Evolutionary conservation across 2,797 vertebrate species (phyloP).

Genomic region (Catamblyrhynchus diadema): DNA sequence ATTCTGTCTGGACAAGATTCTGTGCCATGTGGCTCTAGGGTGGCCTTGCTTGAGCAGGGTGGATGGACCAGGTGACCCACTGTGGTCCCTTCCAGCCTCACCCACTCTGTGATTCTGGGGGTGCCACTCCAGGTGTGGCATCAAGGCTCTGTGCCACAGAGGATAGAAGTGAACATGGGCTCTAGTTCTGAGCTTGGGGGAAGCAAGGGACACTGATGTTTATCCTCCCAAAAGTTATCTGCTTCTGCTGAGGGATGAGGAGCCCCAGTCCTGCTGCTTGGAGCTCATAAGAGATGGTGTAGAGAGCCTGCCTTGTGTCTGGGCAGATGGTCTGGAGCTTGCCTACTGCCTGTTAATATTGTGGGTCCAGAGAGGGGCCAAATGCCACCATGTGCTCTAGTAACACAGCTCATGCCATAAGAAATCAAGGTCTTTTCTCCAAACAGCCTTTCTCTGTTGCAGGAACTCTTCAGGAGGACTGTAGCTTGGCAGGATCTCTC

Average conservation of each 20-base stretch:
- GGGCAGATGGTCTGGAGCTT: background rate
- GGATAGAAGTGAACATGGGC: background rate
- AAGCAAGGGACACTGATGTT: background rate
- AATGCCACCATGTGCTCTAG: background rate
- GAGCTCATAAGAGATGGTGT: background rate
- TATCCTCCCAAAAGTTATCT: background rate
- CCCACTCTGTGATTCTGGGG: background rate
- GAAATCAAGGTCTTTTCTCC: background rate
- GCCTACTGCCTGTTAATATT: background rate
- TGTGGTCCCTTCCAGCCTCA: background rate
- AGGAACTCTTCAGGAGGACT: background rate
- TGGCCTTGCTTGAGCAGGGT: background rate
- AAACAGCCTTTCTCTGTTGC: background rate
- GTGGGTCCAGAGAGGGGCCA: background rate
- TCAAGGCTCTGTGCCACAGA: background rate
- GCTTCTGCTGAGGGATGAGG: background rate
- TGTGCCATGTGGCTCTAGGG: background rate
- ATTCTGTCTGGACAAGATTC: background rate
- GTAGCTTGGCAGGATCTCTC: background rate
- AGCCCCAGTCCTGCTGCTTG: fast-evolving
- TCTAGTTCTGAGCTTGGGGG: fast-evolving
- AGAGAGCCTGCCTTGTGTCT: background rate
- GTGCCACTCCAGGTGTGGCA: background rate
- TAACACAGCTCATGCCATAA: background rate
- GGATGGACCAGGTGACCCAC: background rate